Evolutionary conservation across 2,888 invertebrate genomes (phyloP).

Genomic region (Sphinx pinastri): DNA sequence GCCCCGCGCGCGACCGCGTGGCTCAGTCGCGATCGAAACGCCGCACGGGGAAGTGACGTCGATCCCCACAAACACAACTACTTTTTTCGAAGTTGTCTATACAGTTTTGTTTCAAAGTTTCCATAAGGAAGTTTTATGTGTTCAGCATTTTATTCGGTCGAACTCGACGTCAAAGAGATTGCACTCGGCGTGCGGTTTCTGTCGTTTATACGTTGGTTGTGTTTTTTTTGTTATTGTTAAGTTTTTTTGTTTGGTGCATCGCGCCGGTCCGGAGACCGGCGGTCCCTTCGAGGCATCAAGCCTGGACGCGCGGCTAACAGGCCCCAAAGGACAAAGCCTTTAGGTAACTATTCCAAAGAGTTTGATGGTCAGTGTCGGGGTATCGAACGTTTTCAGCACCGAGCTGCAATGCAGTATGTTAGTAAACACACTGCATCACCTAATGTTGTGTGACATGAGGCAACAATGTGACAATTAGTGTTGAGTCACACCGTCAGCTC

Average conservation of each 20-base stretch:
- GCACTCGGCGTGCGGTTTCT: slow-evolving; percentile 71
- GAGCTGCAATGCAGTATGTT: slow-evolving; percentile 55
- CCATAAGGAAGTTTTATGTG: slow-evolving; percentile 76
- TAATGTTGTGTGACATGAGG: slow-evolving; percentile 15
- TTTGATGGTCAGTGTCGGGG: slow-evolving; percentile 36
- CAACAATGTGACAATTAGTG: slow-evolving; percentile 16
- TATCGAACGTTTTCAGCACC: slow-evolving; percentile 44
- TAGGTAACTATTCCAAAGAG: slow-evolving; percentile 73
- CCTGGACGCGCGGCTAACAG: slow-evolving; percentile 74
- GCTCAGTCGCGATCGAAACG: slow-evolving; percentile 80
- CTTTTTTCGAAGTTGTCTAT: slow-evolving; percentile 82
- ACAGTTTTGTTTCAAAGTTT: slow-evolving; percentile 81
- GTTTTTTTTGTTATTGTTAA: slow-evolving; percentile 83
- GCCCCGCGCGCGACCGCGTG: slow-evolving; percentile 73
- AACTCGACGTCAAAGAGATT: slow-evolving; percentile 70
- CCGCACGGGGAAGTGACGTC: slow-evolving; percentile 77
- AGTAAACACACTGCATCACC: slow-evolving; percentile 52
- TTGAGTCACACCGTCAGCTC: not conserved
- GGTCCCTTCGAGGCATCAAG: slow-evolving; percentile 71
- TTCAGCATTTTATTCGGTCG: slow-evolving; percentile 65
- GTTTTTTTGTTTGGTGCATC: slow-evolving; percentile 84
- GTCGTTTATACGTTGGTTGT: slow-evolving; percentile 77
- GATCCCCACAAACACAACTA: slow-evolving; percentile 72
- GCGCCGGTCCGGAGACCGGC: slow-evolving; percentile 78
- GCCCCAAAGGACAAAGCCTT: slow-evolving; percentile 78